Conservation (phyloP, 2,888 invertebrate genomes). For the Eupithecia subfuscata region DNA sequence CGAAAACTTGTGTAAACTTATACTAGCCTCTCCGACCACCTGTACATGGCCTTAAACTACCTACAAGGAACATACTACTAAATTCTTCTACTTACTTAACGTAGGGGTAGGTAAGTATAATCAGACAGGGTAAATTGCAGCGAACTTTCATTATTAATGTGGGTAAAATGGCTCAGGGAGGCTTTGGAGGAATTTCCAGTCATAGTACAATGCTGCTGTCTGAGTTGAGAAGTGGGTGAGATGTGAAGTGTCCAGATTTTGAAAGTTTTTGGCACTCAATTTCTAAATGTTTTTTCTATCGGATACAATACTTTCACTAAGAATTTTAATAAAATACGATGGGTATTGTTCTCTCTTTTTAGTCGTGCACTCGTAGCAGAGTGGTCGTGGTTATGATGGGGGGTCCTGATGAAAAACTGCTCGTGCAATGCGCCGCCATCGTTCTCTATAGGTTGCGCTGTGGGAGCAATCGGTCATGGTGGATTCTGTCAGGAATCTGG, state of each 20-base stretch:
- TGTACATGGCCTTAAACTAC: background rate
- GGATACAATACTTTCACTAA: background rate
- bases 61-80: background rate
- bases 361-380: too few relatives aligned
- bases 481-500: too few relatives aligned
- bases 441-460: too few relatives aligned
- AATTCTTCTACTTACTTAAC: background rate
- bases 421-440: too few relatives aligned
- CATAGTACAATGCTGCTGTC: slow-evolving; percentile 14
- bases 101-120: slow-evolving; percentile 30
- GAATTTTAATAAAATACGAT: background rate
- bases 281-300: background rate
- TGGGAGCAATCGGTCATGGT: too few relatives aligned
- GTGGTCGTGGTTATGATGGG: too few relatives aligned
- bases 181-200: slow-evolving; percentile 41
- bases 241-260: slow-evolving; percentile 3
- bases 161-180: slow-evolving; percentile 35
- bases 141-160: slow-evolving; percentile 47
- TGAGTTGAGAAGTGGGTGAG: background rate
- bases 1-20: background rate
- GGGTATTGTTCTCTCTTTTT: too few relatives aligned
- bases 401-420: too few relatives aligned
- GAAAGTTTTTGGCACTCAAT: background rate
- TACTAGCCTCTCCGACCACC: background rate
- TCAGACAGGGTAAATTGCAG: slow-evolving; percentile 38